These are phyloP conservation scores for Diarsia brunnea DNA, from an alignment of 2,888 invertebrate genomes.

Conservation along the genomic window DNA sequence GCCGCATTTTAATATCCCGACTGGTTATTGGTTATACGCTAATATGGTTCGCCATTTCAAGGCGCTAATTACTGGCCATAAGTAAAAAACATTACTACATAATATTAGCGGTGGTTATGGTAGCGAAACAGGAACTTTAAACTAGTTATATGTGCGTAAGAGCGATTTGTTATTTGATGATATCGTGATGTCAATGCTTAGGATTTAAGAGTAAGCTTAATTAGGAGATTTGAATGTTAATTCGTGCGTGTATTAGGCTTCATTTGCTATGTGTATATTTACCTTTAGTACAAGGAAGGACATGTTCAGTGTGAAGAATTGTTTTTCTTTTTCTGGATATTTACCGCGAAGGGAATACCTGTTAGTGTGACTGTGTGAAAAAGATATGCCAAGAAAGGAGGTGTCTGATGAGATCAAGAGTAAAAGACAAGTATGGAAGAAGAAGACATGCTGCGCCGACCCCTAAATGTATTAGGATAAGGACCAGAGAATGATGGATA, in stretches of 20 bases:
- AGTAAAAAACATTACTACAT: slow-evolving; percentile 59
- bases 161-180: slow-evolving; percentile 26
- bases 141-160: slow-evolving; percentile 2
- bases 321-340: too few species aligned
- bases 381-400: too few species aligned
- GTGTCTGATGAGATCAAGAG: too few species aligned
- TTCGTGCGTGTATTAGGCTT: background rate
- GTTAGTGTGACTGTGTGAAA: too few species aligned
- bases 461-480: too few species aligned
- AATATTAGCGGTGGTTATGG: slow-evolving; percentile 15
- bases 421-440: too few species aligned
- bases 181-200: slow-evolving; percentile 5
- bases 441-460: too few species aligned
- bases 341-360: too few species aligned
- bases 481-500: too few species aligned
- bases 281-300: background rate
- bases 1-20: slow-evolving; percentile 65
- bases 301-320: too few species aligned
- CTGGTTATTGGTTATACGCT: slow-evolving; percentile 71
- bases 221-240: background rate
- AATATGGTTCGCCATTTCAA: slow-evolving; percentile 69
- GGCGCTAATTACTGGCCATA: slow-evolving; percentile 67
- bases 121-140: slow-evolving; percentile 42
- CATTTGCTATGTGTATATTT: background rate
- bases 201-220: slow-evolving; percentile 10